Percentiles rank a stretch among this genome's conserved stretches.
Evolutionary conservation across 2,888 invertebrate species (phyloP).

Genomic region (Germaria angustata): DNA sequence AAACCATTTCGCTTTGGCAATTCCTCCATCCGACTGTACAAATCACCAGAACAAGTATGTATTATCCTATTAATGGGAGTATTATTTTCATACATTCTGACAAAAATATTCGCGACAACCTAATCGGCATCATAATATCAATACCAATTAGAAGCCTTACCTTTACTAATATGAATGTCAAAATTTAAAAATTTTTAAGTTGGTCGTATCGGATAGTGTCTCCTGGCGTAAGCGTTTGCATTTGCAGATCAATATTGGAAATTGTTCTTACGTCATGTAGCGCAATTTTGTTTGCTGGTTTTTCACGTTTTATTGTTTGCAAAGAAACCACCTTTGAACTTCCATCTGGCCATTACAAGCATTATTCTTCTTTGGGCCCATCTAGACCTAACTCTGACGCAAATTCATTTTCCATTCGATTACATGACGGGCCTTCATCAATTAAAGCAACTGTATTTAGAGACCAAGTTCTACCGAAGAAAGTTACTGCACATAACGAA

Average conservation of each 20-base stretch:
- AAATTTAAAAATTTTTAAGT: conserved; percentile 38
- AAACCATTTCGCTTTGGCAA: conserved; percentile 57
- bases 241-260: conserved; percentile 42
- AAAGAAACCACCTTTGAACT: conserved; percentile 48
- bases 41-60: too few relatives aligned
- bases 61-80: too few relatives aligned
- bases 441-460: conserved; percentile 58
- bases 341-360: conserved; percentile 56
- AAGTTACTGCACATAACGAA: conserved; percentile 46
- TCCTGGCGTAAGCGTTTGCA: conserved; percentile 23
- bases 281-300: conserved; percentile 19
- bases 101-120: too few relatives aligned
- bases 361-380: conserved; percentile 45
- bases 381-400: conserved; percentile 46
- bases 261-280: conserved; percentile 58
- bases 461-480: conserved; percentile 17
- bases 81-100: too few relatives aligned
- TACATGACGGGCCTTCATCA: conserved; percentile 62
- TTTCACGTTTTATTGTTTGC: conserved; percentile 32
- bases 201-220: conserved; percentile 28
- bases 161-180: conserved; percentile 45
- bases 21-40: too few relatives aligned
- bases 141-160: conserved; percentile 21
- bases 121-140: too few relatives aligned
- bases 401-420: conserved; percentile 50